These are phyloP conservation scores for Phaedon cochleariae DNA, from an alignment of 2,888 invertebrate genomes.

Conservation along the genomic window DNA sequence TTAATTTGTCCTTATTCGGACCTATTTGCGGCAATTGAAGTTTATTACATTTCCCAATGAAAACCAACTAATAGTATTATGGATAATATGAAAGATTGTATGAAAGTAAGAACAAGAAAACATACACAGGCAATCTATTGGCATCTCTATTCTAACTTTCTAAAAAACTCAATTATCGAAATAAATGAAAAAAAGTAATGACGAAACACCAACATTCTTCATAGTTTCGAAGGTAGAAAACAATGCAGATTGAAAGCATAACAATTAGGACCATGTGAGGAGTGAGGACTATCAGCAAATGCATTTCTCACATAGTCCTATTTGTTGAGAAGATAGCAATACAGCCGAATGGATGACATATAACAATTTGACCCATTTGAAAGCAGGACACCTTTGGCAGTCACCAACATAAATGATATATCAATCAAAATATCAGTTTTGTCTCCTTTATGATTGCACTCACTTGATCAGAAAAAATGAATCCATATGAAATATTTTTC, in stretches of 20 bases:
- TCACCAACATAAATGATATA: no score
- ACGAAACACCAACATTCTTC: constrained; percentile 60
- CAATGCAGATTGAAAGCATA: not conserved
- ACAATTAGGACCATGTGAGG: constrained; percentile 32
- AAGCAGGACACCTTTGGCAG: no score
- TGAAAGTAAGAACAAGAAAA: constrained; percentile 30
- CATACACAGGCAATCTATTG: constrained; percentile 53
- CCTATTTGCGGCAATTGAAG: no score
- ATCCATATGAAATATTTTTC: no score
- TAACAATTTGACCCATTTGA: no score
- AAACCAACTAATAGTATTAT: no score
- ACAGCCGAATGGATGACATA: not conserved
- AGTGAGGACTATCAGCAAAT: no score
- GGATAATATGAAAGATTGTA: constrained; percentile 5
- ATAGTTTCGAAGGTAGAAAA: constrained; percentile 27
- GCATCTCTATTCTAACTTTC: constrained; percentile 43
- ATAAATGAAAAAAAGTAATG: constrained; percentile 45
- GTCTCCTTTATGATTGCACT: no score
- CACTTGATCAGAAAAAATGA: no score
- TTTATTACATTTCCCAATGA: no score
- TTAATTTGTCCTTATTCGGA: no score
- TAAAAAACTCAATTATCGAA: constrained; percentile 40
- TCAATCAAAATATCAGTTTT: no score
- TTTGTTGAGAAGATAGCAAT: not conserved
- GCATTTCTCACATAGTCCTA: not conserved